Evolutionary conservation across 37 sponge, comb jelly and placozoan species (phyloP).

Genomic region (Spongia lamella): DNA sequence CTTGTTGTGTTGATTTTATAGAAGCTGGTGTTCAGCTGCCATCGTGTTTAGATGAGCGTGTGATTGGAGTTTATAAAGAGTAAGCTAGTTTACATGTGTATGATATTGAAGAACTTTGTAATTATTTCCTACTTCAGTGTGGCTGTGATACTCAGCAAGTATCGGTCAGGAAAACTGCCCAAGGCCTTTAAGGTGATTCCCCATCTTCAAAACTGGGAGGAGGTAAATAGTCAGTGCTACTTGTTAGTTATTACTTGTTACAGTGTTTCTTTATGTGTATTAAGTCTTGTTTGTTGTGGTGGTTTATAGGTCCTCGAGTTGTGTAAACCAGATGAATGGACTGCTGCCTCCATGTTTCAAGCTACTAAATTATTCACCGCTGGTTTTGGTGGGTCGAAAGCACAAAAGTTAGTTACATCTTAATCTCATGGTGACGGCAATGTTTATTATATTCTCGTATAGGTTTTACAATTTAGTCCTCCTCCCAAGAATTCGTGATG

Average conservation of each 20-base stretch:
- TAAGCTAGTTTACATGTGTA: neutral
- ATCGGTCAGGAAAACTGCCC: conserved; percentile 92
- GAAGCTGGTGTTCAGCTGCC: neutral
- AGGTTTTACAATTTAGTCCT: conserved; percentile 93
- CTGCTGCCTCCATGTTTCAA: conserved; percentile 97
- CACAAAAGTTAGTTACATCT: conserved; percentile 36
- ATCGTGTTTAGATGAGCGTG: conserved; percentile 64
- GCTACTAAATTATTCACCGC: conserved; percentile 93
- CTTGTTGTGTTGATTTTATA: neutral
- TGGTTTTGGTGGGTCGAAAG: conserved; percentile 76
- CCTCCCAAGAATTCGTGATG: conserved; percentile 93
- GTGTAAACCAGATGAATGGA: conserved; percentile 91
- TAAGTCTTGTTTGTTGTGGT: neutral
- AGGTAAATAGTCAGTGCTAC: conserved; percentile 26
- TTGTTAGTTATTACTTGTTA: neutral
- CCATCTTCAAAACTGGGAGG: conserved; percentile 91
- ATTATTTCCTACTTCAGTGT: conserved; percentile 44
- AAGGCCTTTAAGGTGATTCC: conserved; percentile 98
- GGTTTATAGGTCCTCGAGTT: conserved; percentile 62
- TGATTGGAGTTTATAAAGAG: conserved; percentile 69
- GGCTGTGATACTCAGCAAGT: conserved; percentile 85
- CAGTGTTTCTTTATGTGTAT: neutral
- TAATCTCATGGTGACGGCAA: too few relatives aligned
- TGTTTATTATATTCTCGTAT: too few relatives aligned
- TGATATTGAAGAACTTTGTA: neutral